These are phyloP conservation scores for Hydraecia micacea DNA, from an alignment of 2,888 invertebrate genomes.

Conservation along the genomic window DNA sequence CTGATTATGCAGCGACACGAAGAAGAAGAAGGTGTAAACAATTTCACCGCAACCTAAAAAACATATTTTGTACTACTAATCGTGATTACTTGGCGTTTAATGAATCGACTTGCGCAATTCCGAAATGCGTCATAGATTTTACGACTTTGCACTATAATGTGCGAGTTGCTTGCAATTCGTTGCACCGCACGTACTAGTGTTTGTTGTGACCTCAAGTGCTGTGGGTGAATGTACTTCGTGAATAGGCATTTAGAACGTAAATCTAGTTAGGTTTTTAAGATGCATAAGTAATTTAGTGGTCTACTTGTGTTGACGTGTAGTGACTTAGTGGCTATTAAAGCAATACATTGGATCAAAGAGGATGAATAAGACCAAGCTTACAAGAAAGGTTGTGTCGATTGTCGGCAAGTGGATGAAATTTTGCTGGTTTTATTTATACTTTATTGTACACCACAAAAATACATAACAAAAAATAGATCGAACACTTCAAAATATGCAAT, in stretches of 20 bases:
- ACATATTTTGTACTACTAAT: not conserved
- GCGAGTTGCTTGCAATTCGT: slow-evolving; percentile 31
- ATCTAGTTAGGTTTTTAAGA: slow-evolving; percentile 6
- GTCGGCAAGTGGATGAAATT: not conserved
- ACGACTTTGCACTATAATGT: slow-evolving; percentile 28
- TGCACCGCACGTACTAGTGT: slow-evolving; percentile 26
- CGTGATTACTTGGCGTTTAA: slow-evolving; percentile 15
- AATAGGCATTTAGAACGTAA: slow-evolving; percentile 27
- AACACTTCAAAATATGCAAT: not conserved
- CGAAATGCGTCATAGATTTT: slow-evolving; percentile 48
- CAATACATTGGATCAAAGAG: not conserved
- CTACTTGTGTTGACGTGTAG: slow-evolving; percentile 3
- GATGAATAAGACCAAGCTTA: not conserved
- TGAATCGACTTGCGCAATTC: slow-evolving; percentile 43
- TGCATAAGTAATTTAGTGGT: not conserved
- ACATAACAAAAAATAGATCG: not conserved
- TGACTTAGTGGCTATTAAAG: not conserved
- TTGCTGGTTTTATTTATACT: not conserved
- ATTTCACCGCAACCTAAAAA: slow-evolving; percentile 4
- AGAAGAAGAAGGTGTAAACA: not conserved
- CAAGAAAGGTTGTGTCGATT: not conserved
- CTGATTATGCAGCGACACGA: too few species aligned
- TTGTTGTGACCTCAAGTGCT: slow-evolving; percentile 37
- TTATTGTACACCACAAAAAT: not conserved
- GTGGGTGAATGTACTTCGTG: slow-evolving; percentile 41